phyloP scores from a whole-genome alignment of 2,888 invertebrate species.

The Melikaiella ostensackeni region DNA sequence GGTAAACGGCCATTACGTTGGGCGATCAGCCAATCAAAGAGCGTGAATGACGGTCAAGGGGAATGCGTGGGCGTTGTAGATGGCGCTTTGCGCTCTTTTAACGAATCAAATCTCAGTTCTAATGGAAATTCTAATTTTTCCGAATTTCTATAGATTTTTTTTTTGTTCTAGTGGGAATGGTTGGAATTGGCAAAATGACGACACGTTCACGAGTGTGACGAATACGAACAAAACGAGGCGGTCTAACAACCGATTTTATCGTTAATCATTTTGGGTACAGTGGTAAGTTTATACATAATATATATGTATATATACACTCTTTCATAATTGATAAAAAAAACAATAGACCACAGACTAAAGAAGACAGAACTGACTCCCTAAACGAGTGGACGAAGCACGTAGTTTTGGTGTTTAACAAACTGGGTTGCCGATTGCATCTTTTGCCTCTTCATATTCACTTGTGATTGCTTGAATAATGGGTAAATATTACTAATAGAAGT shows the following conservation, averaged over 20 bases:
- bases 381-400: background rate
- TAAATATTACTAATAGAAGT: background rate
- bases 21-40: background rate
- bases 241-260: too few relatives aligned
- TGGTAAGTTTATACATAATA: slow-evolving; percentile 1
- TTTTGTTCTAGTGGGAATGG: too few relatives aligned
- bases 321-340: background rate
- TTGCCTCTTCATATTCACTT: background rate
- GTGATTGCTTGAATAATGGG: background rate
- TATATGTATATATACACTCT: background rate
- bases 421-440: background rate
- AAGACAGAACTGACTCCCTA: background rate
- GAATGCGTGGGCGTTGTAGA: too few relatives aligned
- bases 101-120: background rate
- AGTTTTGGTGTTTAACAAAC: background rate
- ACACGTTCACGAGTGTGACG: too few relatives aligned
- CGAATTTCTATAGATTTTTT: too few relatives aligned
- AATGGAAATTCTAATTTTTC: background rate
- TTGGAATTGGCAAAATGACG: background rate
- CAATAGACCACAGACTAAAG: background rate
- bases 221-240: too few relatives aligned
- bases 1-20: background rate
- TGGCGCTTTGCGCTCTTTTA: background rate
- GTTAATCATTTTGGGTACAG: background rate
- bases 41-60: too few relatives aligned